Evolutionary conservation across 2,797 vertebrate genomes (phyloP).

Genomic region (Poeciliopsis infans): DNA sequence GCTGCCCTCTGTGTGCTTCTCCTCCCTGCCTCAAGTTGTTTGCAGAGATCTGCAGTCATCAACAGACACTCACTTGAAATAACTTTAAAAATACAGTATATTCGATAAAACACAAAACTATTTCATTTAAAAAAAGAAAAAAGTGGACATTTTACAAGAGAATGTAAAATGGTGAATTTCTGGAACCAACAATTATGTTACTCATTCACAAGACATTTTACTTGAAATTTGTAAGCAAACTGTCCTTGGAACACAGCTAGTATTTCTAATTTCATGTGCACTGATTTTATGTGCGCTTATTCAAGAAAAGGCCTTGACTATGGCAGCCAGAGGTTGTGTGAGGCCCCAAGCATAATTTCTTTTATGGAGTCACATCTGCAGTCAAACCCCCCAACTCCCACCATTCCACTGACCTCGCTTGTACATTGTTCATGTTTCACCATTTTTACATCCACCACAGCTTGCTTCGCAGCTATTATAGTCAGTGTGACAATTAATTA

Average conservation of each 20-base stretch:
- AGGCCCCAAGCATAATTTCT: neutral
- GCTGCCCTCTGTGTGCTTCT: constrained; percentile 38
- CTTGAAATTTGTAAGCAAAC: constrained; percentile 2
- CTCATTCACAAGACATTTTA: constrained; percentile 5
- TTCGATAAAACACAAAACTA: neutral
- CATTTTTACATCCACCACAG: neutral
- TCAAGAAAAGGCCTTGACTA: constrained; percentile 32
- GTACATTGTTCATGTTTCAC: neutral
- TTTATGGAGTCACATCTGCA: neutral
- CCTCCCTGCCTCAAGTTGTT: constrained; percentile 28
- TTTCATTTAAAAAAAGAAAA: neutral
- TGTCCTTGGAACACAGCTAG: constrained; percentile 11
- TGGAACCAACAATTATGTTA: constrained; percentile 7
- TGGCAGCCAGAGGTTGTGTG: neutral
- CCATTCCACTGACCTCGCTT: neutral
- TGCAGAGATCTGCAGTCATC: constrained; percentile 18
- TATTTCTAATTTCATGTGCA: constrained; percentile 6
- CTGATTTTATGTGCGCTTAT: constrained; percentile 32
- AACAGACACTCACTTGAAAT: constrained; percentile 7
- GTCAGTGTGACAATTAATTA: neutral
- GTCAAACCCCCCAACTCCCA: neutral
- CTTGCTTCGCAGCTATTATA: neutral
- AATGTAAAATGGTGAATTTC: neutral
- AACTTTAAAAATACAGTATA: neutral
- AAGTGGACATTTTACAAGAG: constrained; percentile 2